phyloP scores from a whole-genome alignment of 2,113 vertebrate species.

The Cygnus buccinator region DNA sequence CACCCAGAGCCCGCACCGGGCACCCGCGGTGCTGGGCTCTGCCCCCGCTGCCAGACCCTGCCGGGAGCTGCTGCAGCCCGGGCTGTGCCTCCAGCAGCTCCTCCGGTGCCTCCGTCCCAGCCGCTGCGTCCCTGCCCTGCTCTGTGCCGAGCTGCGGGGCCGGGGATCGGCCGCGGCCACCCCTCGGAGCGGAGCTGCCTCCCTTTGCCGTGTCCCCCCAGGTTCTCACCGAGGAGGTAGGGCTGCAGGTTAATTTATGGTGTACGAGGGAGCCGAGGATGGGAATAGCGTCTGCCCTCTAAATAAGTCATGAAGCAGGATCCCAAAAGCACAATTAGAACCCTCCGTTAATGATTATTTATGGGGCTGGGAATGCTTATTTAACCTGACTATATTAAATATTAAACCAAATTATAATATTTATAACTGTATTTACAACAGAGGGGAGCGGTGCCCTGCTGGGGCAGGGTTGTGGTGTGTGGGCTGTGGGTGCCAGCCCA shows the following conservation, averaged over 20 bases:
- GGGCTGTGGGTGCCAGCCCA: neutral
- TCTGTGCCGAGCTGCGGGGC: fast-evolving
- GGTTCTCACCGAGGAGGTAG: neutral
- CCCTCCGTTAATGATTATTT: constrained; percentile 69
- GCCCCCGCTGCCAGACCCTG: fast-evolving
- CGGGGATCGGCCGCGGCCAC: neutral
- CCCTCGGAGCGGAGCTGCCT: fast-evolving
- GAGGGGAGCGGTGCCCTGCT: neutral
- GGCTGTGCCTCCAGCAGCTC: fast-evolving
- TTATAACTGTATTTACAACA: constrained; percentile 62
- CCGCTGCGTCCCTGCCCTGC: fast-evolving
- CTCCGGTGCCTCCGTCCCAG: fast-evolving
- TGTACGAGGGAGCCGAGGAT: neutral
- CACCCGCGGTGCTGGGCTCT: fast-evolving
- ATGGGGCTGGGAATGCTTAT: constrained; percentile 60
- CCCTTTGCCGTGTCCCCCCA: neutral
- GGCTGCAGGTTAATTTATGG: constrained; percentile 12
- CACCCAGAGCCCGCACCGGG: fast-evolving
- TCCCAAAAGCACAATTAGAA: constrained; percentile 75
- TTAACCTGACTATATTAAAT: constrained; percentile 74
- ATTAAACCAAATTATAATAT: constrained; percentile 70
- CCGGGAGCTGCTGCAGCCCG: neutral
- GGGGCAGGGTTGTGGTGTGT: neutral
- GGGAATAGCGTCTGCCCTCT: constrained; percentile 37
- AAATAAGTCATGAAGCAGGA: constrained; percentile 73